Conservation (phyloP, 2,113 vertebrate genomes). For the Equus quagga region DNA sequence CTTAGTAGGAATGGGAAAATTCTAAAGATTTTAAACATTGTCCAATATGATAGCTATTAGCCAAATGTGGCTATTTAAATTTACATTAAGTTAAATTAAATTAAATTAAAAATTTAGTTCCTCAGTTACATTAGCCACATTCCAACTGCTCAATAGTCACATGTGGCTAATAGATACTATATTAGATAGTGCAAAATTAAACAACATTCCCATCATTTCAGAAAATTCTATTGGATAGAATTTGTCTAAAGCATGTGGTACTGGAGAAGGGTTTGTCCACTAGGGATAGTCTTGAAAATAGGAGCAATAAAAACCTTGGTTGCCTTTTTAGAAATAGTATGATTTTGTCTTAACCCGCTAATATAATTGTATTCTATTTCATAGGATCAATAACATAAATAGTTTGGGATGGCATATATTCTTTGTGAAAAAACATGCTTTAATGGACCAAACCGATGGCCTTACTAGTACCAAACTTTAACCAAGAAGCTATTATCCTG, state of each 20-base stretch:
- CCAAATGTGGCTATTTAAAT: neutral
- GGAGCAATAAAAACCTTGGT: neutral
- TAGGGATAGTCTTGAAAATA: neutral
- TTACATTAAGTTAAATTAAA: neutral
- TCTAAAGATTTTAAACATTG: neutral
- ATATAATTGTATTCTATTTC: neutral
- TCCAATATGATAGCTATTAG: neutral
- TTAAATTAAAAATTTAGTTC: neutral
- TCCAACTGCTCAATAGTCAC: neutral
- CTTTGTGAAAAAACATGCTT: neutral
- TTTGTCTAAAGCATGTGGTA: neutral
- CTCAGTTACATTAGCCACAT: neutral
- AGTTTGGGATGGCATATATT: neutral
- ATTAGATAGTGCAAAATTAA: neutral
- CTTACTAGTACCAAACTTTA: neutral
- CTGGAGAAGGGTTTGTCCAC: neutral
- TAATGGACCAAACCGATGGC: neutral
- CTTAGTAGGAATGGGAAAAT: neutral
- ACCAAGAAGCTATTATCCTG: neutral
- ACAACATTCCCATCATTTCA: neutral
- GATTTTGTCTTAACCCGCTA: neutral
- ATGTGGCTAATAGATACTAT: neutral
- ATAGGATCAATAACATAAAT: neutral
- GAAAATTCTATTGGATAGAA: neutral
- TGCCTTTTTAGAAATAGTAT: neutral